Percentiles rank a stretch among this genome's conserved stretches.
phyloP scores from a whole-genome alignment of 1,140 invertebrate species.

The Ruditapes philippinarum region DNA sequence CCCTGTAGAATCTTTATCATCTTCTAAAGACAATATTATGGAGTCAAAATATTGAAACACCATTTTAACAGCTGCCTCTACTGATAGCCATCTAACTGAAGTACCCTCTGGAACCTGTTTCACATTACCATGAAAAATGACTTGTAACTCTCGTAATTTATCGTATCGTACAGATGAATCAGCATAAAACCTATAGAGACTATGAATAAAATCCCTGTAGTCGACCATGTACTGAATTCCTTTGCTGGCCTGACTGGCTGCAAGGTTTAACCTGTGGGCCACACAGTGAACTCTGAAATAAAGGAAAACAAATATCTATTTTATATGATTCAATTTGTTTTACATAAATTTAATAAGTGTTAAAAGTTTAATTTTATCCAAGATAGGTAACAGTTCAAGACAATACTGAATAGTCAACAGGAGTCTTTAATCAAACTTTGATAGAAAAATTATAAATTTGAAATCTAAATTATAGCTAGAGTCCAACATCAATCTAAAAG shows the following conservation, averaged over 20 bases:
- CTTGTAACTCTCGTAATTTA: slow-evolving; percentile 23
- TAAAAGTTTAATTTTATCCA: too few relatives aligned
- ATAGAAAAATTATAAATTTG: too few relatives aligned
- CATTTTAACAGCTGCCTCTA: slow-evolving; percentile 12
- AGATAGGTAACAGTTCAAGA: too few relatives aligned
- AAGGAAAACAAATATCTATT: too few relatives aligned
- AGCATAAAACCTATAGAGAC: slow-evolving; percentile 18
- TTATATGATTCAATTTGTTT: too few relatives aligned
- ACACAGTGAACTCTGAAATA: slow-evolving; percentile 21
- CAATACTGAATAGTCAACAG: too few relatives aligned
- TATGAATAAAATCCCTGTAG: not conserved
- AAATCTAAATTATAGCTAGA: too few relatives aligned
- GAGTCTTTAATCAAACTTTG: too few relatives aligned
- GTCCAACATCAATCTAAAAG: too few relatives aligned
- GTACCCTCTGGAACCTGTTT: slow-evolving; percentile 2
- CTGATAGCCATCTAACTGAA: not conserved
- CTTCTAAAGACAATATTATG: not conserved
- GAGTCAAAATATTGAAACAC: too few relatives aligned
- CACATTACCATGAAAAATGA: not conserved
- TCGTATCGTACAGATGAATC: slow-evolving; percentile 27
- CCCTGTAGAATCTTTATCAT: not conserved
- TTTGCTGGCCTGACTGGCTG: slow-evolving; percentile 22
- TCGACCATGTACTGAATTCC: not conserved
- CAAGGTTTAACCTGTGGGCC: not conserved
- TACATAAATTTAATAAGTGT: too few relatives aligned